A percentile compares a stretch with the other conserved stretches of the same genome.
These are phyloP conservation scores for Dichetophora obliterata DNA, from an alignment of 2,888 invertebrate genomes.

Conservation along the genomic window DNA sequence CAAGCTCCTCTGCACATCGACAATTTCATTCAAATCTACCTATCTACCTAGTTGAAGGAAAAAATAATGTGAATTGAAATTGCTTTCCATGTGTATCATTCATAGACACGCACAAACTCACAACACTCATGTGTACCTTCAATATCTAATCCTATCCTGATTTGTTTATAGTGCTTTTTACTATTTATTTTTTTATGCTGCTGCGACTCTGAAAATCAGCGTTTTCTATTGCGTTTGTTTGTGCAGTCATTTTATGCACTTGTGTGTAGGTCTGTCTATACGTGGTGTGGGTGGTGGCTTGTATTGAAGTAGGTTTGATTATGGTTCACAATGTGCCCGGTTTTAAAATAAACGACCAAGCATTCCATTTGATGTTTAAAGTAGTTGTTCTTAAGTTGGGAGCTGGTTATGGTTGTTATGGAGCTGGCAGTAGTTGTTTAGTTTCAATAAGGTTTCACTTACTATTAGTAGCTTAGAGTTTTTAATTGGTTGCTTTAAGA, in stretches of 20 bases:
- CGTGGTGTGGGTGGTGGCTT: background rate
- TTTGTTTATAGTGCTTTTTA: conserved; percentile 6
- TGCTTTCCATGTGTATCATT: conserved; percentile 11
- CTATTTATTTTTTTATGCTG: background rate
- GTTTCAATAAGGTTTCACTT: too few species aligned
- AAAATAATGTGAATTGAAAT: conserved; percentile 1
- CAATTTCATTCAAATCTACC: background rate
- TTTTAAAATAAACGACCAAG: background rate
- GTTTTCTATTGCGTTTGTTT: background rate
- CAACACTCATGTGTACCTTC: background rate
- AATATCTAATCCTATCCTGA: conserved; percentile 4
- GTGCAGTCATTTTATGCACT: background rate
- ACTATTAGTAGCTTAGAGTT: too few species aligned
- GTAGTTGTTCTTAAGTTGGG: background rate
- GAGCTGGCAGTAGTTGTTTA: too few species aligned
- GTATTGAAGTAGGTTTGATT: background rate
- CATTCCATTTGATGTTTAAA: background rate
- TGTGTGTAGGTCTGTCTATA: background rate
- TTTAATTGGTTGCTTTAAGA: too few species aligned
- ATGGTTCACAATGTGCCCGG: background rate
- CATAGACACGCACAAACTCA: background rate
- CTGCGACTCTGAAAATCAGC: conserved; percentile 2
- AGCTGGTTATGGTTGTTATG: too few species aligned
- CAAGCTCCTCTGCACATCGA: background rate
- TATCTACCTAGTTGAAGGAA: background rate